Base-by-base conservation (phyloP, 53 echinoderm and acorn worm species). In the Patiria pectinifera region DNA sequence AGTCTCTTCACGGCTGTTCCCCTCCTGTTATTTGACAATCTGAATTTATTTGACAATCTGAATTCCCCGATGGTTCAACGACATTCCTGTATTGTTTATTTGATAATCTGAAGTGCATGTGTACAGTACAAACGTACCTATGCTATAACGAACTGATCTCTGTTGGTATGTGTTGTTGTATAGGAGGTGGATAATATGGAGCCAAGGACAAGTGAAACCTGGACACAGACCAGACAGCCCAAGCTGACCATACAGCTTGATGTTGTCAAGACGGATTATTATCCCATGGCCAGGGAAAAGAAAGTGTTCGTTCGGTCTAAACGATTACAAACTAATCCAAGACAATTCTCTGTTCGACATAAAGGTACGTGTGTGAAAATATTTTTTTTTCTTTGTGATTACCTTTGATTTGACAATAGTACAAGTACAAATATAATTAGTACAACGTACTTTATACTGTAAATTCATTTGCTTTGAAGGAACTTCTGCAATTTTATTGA, bases 281-380 rank as follows among this genome's bases (percentile, higher is more conserved):
- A 22, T 23, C 72, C 72, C 24, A 72, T 72, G 23, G 23, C n/a
- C 72, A 72, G 19, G 72, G 72, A n/a, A 23, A 72, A 72, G 72
- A 23, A n/a, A 1, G n/a, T 72, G n/a, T 72, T 22, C 23, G 24
- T 72, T 8, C 7, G 69, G 19, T 70, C 84, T 15, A 69, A 35
- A 45, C 69, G 85, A 21, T 62, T 44, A 16, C 85, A 85, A 69
- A 85, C 85, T 14, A 46, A 85, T 70, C 71, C 85, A 23, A 85
- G 69, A 69, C 69, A 45, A 43, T 85, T 85, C 43, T 71, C 85
- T 21, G 45, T 44, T 45, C 63, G 46, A 6, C 26, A 85, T 47
- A 85, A 85, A 85, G 19, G 85, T 85, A 45, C 10, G 79, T 79
- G 48, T 76, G 15, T 15, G n/a, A 23, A 72, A 16, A 69, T 19